Evolutionary conservation across 2,888 invertebrate genomes (phyloP), one percentile per base, ranked within the genome.

Genomic region (Lithophane leautieri): DNA sequence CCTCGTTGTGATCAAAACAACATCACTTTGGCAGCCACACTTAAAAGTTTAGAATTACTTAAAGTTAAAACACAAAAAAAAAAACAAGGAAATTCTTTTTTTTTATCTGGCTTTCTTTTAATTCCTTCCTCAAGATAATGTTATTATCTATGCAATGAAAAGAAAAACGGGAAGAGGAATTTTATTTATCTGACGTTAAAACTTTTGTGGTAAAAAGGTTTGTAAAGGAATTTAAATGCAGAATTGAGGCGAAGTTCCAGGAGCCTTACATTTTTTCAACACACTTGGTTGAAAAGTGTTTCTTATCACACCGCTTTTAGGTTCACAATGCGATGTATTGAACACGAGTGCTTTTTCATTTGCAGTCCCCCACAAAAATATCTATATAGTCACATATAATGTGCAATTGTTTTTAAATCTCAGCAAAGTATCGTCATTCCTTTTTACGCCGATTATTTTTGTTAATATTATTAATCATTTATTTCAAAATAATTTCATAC

Each of bases 191-290:
- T 28, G 12, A 70, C 62, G 56, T 69, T 54, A 62, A 58, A 28
- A 52, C 16, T 67, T 70, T 77, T 58, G 66, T 44, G 69, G 70
- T 12, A 25, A 73, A 79, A 67, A 80, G 11, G 58, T 81, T 76
- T 54, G 14, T 54, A 1, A 34, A 75, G 12, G 28, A 71, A 77
- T 81, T 65, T 54, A 58, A 63, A 76, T 58, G 19, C 52, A 42
- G 11, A 74, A 69, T 47, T 69, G 22, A 14, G 12, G 11, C 14
- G 8, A 60, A 71, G n/a, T 71, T 52, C n/a, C 70, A 25, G 4
- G 40, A 76, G 22, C 42, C 28, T 44, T 50, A 47, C 14, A n/a
- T 14, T 66, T 50, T 76, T 22, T 28, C 7, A 47, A 47, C 19
- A 19, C 4, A 28, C 16, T 14, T 22, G 1, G 1, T 54, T 34